Evolutionary conservation across 2,113 vertebrate genomes (phyloP), one percentile per base, ranked within the genome.

Genomic region (Pterocles orientalis): DNA sequence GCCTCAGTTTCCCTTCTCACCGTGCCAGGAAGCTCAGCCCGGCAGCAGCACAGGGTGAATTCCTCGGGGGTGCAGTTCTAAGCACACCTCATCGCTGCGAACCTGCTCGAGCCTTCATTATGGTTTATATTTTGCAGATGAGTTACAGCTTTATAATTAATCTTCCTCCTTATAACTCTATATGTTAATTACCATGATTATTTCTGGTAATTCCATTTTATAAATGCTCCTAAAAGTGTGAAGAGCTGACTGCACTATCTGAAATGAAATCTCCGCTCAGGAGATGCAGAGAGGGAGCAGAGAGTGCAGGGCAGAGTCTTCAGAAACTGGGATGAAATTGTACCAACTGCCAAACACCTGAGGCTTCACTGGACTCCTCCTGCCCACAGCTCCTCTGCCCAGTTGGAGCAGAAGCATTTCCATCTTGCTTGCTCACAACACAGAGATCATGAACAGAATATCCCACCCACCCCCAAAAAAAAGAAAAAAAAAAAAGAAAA

Each of bases 121-220:
- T 20, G 18, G 57, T 28, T 89, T 80, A 1, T 53, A 81, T 92
- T 78, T 78, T 84, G 86, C 88, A 87, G 92, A 71, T 89, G 88
- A 96, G 91, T 96, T 97, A 91, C 83, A 18, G 91, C 86, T 95
- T 91, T 47, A 83, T 93, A 96, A 97, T 97, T 95, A 92, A 96
- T 95, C 95, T 95, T 86, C 60, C 69, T 66, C 20, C 82, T 82
- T 57, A 57, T 73, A 88, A 64, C 69, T 84, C 77, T 69, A 3
- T 88, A 68, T 96, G 92, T 94, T 97, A 95, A 97, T 96, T 94
- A 92, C 73, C 61, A 18, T 43, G 86, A 96, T 96, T 95, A 95
- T 97, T 97, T 92, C 95, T 92, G 90, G 95, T 91, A 93, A 93
- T 94, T 94, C 95, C 92, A 96, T 72, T 94, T 92, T 47, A 76